Evolutionary conservation across 1,140 invertebrate genomes (phyloP).

Genomic region (Pogonus chalceus): DNA sequence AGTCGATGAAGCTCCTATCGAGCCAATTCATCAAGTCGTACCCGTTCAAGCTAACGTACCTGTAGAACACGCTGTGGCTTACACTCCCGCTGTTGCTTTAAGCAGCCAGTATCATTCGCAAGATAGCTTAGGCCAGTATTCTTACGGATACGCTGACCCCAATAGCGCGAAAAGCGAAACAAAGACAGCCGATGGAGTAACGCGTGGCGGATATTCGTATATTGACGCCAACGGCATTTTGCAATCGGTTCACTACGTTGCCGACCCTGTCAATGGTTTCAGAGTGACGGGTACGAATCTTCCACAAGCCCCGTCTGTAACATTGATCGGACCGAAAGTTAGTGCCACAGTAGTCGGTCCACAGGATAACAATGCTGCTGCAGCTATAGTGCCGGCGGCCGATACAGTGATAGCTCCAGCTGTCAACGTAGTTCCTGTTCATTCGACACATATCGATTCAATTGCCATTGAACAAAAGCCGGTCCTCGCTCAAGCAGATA

Average conservation of each 20-base stretch:
- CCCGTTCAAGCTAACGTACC: neutral
- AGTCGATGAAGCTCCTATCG: conserved; percentile 26
- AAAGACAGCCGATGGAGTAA: conserved; percentile 51
- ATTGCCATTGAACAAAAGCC: neutral
- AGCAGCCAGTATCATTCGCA: conserved; percentile 43
- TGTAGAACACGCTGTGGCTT: neutral
- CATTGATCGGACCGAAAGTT: conserved; percentile 1
- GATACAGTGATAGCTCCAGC: neutral
- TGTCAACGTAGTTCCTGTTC: neutral
- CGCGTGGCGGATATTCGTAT: conserved; percentile 58
- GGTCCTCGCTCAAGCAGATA: neutral
- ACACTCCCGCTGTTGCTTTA: conserved; percentile 17
- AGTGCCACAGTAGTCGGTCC: neutral
- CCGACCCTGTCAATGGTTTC: conserved; percentile 55
- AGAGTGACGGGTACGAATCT: conserved; percentile 52
- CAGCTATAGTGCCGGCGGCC: neutral
- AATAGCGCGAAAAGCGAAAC: conserved; percentile 54
- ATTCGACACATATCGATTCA: neutral
- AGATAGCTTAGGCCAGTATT: conserved; percentile 50
- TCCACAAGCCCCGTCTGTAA: conserved; percentile 34
- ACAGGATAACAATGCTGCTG: neutral
- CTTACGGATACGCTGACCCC: conserved; percentile 56
- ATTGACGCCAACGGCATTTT: conserved; percentile 56
- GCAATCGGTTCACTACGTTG: conserved; percentile 54
- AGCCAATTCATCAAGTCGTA: conserved; percentile 9